phyloP scores from a whole-genome alignment of 2,113 vertebrate genomes.

The Sinocyclocheilus grahami region DNA sequence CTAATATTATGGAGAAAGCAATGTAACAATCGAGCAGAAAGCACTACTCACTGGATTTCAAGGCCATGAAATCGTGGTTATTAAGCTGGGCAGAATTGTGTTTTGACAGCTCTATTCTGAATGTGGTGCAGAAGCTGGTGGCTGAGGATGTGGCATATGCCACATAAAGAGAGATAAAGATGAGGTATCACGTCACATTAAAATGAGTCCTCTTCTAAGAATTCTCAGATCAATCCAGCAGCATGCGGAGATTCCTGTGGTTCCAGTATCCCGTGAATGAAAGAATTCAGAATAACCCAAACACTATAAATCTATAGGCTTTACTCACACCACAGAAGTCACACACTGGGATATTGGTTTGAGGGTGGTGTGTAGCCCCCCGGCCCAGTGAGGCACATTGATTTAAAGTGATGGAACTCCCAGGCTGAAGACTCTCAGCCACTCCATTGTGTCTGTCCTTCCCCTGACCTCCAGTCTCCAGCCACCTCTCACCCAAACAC shows the following conservation, averaged over 20 bases:
- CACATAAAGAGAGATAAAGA: neutral
- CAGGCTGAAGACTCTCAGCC: slow-evolving; percentile 37
- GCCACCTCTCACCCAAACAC: slow-evolving; percentile 46
- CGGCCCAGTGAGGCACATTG: slow-evolving; percentile 24
- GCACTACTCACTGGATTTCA: neutral
- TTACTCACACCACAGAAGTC: neutral
- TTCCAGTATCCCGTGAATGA: neutral
- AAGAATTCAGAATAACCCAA: slow-evolving; percentile 1
- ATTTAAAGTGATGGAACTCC: slow-evolving; percentile 52
- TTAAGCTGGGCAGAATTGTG: slow-evolving; percentile 8
- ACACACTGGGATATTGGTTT: neutral
- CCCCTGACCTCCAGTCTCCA: slow-evolving; percentile 47
- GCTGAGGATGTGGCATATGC: neutral
- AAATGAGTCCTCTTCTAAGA: slow-evolving; percentile 12
- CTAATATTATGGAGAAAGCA: neutral
- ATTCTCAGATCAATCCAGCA: slow-evolving; percentile 3
- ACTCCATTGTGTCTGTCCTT: slow-evolving; percentile 42
- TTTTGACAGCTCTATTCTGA: slow-evolving; percentile 25
- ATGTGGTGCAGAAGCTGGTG: neutral
- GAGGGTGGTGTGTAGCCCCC: slow-evolving; percentile 20
- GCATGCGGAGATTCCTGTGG: neutral
- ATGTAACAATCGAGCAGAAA: neutral
- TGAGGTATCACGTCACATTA: neutral
- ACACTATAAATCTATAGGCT: slow-evolving; percentile 12
- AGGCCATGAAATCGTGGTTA: slow-evolving; percentile 6